Conservation (phyloP, 2,797 vertebrate species). For the Psittacula derbiana region DNA sequence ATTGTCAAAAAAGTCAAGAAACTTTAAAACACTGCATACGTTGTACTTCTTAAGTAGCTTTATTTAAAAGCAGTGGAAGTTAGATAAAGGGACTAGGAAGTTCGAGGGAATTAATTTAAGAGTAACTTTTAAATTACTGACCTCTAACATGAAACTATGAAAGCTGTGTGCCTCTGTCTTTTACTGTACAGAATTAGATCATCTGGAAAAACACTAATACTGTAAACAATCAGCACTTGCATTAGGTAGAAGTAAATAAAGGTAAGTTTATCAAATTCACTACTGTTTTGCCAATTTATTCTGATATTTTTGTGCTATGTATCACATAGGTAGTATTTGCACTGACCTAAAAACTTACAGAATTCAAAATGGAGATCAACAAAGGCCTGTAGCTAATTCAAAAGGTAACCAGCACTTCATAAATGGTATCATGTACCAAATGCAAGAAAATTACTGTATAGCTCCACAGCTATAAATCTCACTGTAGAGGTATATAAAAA, state of each 20-base stretch:
- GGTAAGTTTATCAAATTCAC: not conserved
- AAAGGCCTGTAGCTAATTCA: not conserved
- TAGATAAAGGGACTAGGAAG: not conserved
- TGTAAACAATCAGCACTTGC: not conserved
- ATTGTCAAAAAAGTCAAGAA: not conserved
- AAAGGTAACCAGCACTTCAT: not conserved
- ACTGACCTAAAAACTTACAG: not conserved
- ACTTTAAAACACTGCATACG: not conserved
- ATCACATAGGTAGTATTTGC: not conserved
- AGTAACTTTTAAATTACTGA: not conserved
- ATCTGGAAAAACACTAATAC: not conserved
- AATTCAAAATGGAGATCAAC: not conserved
- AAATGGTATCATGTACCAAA: not conserved
- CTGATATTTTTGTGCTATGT: not conserved
- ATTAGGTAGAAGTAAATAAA: not conserved
- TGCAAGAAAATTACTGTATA: not conserved
- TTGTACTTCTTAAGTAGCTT: not conserved
- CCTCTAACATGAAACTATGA: not conserved
- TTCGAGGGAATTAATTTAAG: not conserved
- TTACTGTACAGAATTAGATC: not conserved
- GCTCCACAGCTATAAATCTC: not conserved
- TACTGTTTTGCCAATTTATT: not conserved
- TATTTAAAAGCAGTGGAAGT: not conserved
- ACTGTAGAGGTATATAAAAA: not conserved
- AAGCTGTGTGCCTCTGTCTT: not conserved